Base-by-base conservation (phyloP, 1,140 invertebrate genomes). In the Lordiphosa collinella region DNA sequence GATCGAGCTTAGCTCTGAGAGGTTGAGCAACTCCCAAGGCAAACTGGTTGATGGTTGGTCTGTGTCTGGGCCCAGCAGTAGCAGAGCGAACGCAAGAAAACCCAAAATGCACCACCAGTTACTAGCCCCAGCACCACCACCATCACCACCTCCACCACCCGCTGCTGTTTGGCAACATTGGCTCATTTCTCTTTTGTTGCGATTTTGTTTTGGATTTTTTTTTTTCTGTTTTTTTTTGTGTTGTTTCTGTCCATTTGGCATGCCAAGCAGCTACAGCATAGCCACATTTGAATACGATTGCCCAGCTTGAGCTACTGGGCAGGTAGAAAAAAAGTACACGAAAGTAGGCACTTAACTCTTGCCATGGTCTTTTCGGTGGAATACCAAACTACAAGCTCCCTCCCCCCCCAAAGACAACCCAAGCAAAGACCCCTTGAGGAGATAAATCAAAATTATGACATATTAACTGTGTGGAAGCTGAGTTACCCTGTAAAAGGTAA, bases 21-120 rank as follows among this genome's bases (percentile, higher is more conserved):
- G 63, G 73, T 78, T 78, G 73, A 71, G 57, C 72, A 76, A 78
- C 64, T 58, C 57, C 76, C 76, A 80, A 80, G 76, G 76, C 76
- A 80, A 80, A 80, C 76, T 71, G 66, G 76, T 82, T n/a, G n/a
- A n/a, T 62, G 54, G 14, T 46, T 31, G 37, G 22, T 36, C 48
- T 51, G 25, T 29, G 25, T 29, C 25, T 29, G 25, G 25, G 25
- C 25, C 25, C 25, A 29, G 14, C 50, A 8, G 18, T 49, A 46
- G 14, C 50, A 8, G 18, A 8, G 18, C 16, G 48, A 53, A 47
- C 34, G 34, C 14, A 34, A 35, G 46, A 52, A 60, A 37, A 13
- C 53, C 54, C 47, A 52, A 60, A 60, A 56, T 56, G 43, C 56
- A 43, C 44, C 49, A 59, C 34, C 36, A 36, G 31, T n/a, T n/a